Evolutionary conservation across 1,140 invertebrate species (phyloP).

Genomic region (Apis cerana): DNA sequence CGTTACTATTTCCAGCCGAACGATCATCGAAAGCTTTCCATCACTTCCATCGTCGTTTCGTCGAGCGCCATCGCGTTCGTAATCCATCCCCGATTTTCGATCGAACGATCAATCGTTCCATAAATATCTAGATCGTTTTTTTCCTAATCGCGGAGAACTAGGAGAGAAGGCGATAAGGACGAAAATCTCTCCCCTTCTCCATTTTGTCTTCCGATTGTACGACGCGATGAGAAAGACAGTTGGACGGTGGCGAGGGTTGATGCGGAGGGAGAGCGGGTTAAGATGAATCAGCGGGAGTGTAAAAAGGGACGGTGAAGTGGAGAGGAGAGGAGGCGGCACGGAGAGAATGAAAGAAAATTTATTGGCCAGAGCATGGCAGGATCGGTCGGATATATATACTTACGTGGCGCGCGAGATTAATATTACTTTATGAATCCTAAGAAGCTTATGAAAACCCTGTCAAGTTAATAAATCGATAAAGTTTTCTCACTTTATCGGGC

Average conservation of each 20-base stretch:
- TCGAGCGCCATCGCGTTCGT: not conserved
- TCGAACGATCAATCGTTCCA: not conserved
- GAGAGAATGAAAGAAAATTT: slow-evolving; percentile 59
- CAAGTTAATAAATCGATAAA: slow-evolving; percentile 73
- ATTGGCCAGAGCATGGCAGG: slow-evolving; percentile 51
- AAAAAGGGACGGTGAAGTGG: too few species aligned
- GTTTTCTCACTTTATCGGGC: slow-evolving; percentile 67
- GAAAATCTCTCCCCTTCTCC: not conserved
- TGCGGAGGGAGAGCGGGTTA: not conserved
- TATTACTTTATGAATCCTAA: slow-evolving; percentile 71
- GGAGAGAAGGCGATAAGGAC: not conserved
- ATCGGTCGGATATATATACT: slow-evolving; percentile 58
- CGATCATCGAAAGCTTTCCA: slow-evolving; percentile 2
- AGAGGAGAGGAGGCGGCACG: not conserved
- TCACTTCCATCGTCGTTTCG: not conserved
- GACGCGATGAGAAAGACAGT: slow-evolving; percentile 41
- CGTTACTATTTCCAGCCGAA: slow-evolving; percentile 3
- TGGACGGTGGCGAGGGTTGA: not conserved
- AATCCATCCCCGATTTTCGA: not conserved
- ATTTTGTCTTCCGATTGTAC: slow-evolving; percentile 37
- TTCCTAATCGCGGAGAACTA: not conserved
- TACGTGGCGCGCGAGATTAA: slow-evolving; percentile 65
- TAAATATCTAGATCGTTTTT: not conserved
- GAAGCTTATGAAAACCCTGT: slow-evolving; percentile 69
- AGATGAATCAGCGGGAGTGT: not conserved